Percentiles rank a stretch among this genome's conserved stretches.
These are phyloP conservation scores for Drosophila conformis DNA, from an alignment of 2,888 invertebrate genomes.

Conservation along the genomic window DNA sequence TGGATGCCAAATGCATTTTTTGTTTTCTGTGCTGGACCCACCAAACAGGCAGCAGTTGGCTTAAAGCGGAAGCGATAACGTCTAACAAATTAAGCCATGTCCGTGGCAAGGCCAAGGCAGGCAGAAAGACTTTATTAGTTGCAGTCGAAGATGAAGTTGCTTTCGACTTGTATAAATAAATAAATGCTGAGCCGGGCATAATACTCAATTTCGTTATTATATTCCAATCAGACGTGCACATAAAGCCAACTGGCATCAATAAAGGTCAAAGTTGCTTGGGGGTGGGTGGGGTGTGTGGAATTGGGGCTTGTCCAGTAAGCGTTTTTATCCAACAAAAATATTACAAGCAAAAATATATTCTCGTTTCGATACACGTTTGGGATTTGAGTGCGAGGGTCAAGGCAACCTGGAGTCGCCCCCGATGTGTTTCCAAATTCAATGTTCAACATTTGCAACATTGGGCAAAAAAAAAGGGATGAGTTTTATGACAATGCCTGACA, in stretches of 20 bases:
- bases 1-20: conserved; percentile 60
- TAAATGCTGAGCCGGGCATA: conserved; percentile 59
- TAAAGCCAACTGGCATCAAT: conserved; percentile 83
- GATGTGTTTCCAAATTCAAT: conserved; percentile 49
- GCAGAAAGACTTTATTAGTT: conserved; percentile 68
- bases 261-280: conserved; percentile 39
- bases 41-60: conserved; percentile 34
- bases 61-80: conserved; percentile 76
- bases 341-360: conserved; percentile 28
- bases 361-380: conserved; percentile 29
- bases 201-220: conserved; percentile 80
- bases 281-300: neutral
- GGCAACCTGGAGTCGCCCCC: conserved; percentile 23
- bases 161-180: conserved; percentile 59
- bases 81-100: conserved; percentile 80
- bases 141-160: conserved; percentile 9
- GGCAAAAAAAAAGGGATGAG: conserved; percentile 35
- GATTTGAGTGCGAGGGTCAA: conserved; percentile 30
- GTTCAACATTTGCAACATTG: conserved; percentile 19
- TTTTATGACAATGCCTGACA: conserved; percentile 70
- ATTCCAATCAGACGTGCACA: conserved; percentile 84
- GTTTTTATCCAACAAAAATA: conserved; percentile 19
- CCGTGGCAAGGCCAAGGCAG: conserved; percentile 34
- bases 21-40: conserved; percentile 34
- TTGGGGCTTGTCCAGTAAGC: conserved; percentile 23